phyloP scores from a whole-genome alignment of 2,797 vertebrate species.

The Bryconaethiops microstoma region DNA sequence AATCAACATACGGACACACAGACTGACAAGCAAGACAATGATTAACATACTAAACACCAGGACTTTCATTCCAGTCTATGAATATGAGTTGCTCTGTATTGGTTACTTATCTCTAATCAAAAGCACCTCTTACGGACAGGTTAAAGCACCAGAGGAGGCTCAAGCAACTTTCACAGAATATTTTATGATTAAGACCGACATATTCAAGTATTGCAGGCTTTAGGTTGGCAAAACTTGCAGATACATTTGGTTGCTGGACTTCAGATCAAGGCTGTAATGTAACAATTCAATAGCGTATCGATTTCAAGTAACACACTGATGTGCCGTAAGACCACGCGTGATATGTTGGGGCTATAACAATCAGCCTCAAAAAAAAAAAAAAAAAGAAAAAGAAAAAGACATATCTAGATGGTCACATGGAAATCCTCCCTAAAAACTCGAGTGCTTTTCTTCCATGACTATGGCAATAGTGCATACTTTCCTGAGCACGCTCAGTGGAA shows the following conservation, averaged over 20 bases:
- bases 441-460: conserved; percentile 4
- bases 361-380: conserved; percentile 27
- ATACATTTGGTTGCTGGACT: conserved; percentile 35
- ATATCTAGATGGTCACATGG: background rate
- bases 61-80: background rate
- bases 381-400: conserved; percentile 21
- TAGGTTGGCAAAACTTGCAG: conserved; percentile 65
- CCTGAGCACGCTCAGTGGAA: conserved; percentile 20
- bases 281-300: conserved; percentile 27
- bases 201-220: conserved; percentile 82
- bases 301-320: conserved; percentile 52
- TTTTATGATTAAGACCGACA: conserved; percentile 52
- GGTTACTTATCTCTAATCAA: conserved; percentile 9
- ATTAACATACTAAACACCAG: background rate
- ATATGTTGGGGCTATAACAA: conserved; percentile 41
- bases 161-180: conserved; percentile 64
- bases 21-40: background rate
- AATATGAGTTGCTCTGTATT: background rate
- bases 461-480: conserved; percentile 23
- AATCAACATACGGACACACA: background rate
- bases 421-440: background rate
- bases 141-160: conserved; percentile 19
- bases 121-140: conserved; percentile 13
- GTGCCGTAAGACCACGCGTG: conserved; percentile 45
- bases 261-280: conserved; percentile 26